A percentile compares a stretch with the other conserved stretches of the same genome.
Evolutionary conservation across 2,797 vertebrate species (phyloP).

Genomic region (Mus minutoides): DNA sequence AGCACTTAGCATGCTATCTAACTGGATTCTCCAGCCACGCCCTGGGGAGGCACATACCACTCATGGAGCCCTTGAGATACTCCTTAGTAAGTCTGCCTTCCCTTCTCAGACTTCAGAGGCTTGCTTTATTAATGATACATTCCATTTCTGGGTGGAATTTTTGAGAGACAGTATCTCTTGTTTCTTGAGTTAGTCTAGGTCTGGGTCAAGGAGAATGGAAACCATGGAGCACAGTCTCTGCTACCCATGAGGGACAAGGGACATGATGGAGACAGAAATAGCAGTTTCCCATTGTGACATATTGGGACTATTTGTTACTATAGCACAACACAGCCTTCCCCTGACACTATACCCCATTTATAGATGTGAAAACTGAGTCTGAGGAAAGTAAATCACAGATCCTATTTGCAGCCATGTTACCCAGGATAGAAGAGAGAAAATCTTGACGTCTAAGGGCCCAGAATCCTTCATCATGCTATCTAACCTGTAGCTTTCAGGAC

Average conservation of each 20-base stretch:
- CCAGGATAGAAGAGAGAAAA: background rate
- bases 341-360: background rate
- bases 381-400: background rate
- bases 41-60: background rate
- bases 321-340: background rate
- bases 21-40: background rate
- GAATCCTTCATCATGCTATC: too few species aligned
- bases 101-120: background rate
- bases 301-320: background rate
- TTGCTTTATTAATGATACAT: background rate
- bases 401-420: too few species aligned
- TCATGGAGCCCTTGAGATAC: background rate
- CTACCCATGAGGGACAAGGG: fast-evolving
- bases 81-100: background rate
- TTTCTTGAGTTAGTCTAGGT: background rate
- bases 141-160: background rate
- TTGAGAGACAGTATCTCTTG: background rate
- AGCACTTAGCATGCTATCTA: background rate
- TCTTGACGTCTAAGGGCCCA: background rate
- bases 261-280: background rate
- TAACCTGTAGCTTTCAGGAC: background rate
- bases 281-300: background rate
- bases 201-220: background rate
- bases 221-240: background rate
- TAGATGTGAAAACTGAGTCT: background rate